phyloP scores from a whole-genome alignment of 2,113 vertebrate genomes.

The Gallinago media region DNA sequence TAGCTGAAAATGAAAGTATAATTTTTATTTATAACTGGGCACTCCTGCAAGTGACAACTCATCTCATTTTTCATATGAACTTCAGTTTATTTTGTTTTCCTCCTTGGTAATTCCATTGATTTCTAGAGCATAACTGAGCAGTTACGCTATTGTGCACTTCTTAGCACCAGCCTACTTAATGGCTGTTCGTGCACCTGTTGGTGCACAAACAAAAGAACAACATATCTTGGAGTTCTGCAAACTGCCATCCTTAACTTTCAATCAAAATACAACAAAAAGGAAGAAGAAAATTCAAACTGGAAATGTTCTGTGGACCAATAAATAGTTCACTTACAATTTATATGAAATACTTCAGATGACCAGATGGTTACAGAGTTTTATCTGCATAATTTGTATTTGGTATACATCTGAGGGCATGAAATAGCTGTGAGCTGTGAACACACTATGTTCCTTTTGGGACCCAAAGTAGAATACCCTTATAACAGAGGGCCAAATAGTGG shows the following conservation, averaged over 20 bases:
- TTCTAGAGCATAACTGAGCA: constrained; percentile 52
- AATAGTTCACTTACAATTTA: background rate
- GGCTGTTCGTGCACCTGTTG: constrained; percentile 38
- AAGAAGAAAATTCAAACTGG: background rate
- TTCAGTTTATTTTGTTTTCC: constrained; percentile 9
- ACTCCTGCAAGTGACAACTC: background rate
- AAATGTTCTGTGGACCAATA: background rate
- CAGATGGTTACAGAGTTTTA: constrained; percentile 40
- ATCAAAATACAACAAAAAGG: background rate
- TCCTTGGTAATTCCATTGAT: constrained; percentile 33
- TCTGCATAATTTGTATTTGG: constrained; percentile 30
- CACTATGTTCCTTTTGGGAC: background rate
- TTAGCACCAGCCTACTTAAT: constrained; percentile 50
- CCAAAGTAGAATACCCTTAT: background rate
- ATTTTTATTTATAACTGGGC: background rate
- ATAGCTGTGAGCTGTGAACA: constrained; percentile 37
- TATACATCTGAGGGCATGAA: constrained; percentile 15
- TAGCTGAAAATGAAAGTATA: background rate
- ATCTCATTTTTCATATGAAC: background rate
- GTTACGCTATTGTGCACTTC: background rate
- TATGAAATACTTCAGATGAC: constrained; percentile 19
- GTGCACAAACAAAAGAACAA: constrained; percentile 38
- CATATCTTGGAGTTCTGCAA: background rate
- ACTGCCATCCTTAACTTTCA: constrained; percentile 2
- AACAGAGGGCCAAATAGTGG: background rate